Evolutionary conservation across 2,113 vertebrate genomes (phyloP), one percentile per base, ranked within the genome.

Genomic region (Phalacrocorax carbo): DNA sequence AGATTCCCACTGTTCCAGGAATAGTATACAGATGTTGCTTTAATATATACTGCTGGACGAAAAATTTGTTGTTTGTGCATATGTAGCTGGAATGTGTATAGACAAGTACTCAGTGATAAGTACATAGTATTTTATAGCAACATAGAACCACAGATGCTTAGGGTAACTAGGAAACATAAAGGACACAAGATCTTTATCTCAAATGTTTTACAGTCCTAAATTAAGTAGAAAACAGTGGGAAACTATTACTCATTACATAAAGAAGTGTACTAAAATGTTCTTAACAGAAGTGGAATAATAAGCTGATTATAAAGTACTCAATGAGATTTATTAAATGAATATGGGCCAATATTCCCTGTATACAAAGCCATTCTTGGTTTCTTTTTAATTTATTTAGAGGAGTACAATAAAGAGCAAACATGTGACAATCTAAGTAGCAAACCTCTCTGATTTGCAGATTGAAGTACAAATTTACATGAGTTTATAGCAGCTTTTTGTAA

Each of bases 301-400:
- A 97, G 87, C 92, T 96, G 93, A 97, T 97, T 97, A 94, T 91
- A 78, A 97, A 96, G 80, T 90, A 93, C 75, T 95, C 97, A 97
- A 95, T 95, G 87, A 96, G 97, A 97, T 97, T 97, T 97, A 91
- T 95, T 93, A 94, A 90, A 94, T 94, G 27, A 86, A 70, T 23
- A 77, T 91, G 68, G 86, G 92, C 90, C 93, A 97, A 82, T 95
- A 96, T 88, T 95, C 64, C 48, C 86, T 66, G 54, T 82, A 73
- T 72, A 96, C 83, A 96, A 97, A 93, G 86, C 60, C 54, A 48
- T 92, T 92, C 76, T 95, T 96, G 40, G 44, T 76, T 91, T 89
- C n/a, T 88, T 92, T 95, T 87, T 73, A 70, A 79, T 94, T 93
- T 94, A 64, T 75, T 94, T 93, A 91, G 60, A 87, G 10, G 27